Evolutionary conservation across 37 sponge, comb jelly and placozoan species (phyloP).

Genomic region (Aplysina aerophoba): DNA sequence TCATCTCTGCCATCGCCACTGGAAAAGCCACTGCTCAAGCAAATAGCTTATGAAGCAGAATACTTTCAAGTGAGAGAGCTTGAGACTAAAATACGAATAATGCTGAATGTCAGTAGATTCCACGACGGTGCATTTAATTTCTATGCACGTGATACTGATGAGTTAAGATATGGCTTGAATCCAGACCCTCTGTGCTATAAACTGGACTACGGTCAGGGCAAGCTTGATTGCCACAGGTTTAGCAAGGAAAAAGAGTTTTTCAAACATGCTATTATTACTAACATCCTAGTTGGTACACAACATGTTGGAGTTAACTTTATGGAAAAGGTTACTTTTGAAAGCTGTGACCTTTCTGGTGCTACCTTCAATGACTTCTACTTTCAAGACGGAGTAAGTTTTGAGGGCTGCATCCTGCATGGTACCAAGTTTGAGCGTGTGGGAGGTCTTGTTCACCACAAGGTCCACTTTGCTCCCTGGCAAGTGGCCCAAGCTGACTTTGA

Average conservation of each 20-base stretch:
- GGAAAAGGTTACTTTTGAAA: neutral
- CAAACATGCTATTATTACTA: too few relatives aligned
- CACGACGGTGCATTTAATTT: too few relatives aligned
- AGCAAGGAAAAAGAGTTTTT: too few relatives aligned
- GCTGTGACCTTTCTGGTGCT: neutral
- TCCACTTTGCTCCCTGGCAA: slow-evolving; percentile 28
- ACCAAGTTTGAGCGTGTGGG: slow-evolving; percentile 4
- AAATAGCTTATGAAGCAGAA: neutral
- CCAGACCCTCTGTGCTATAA: too few relatives aligned
- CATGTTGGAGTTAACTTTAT: neutral
- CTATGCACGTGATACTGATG: too few relatives aligned
- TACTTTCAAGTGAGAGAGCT: slow-evolving; percentile 15
- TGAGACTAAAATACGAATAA: neutral
- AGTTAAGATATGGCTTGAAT: too few relatives aligned
- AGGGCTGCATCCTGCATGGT: slow-evolving; percentile 6
- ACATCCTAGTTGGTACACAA: too few relatives aligned
- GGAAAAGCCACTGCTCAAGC: neutral
- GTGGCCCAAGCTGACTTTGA: slow-evolving; percentile 14
- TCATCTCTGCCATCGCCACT: too few relatives aligned
- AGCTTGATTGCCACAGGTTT: too few relatives aligned
- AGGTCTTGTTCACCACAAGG: slow-evolving; percentile 11
- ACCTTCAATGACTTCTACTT: neutral
- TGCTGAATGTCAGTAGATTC: too few relatives aligned
- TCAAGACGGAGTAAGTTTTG: neutral
- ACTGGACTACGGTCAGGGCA: too few relatives aligned